These are phyloP conservation scores for Phenganax stokvisi DNA, from an alignment of 92 coral and sea anemone species.

Conservation along the genomic window DNA sequence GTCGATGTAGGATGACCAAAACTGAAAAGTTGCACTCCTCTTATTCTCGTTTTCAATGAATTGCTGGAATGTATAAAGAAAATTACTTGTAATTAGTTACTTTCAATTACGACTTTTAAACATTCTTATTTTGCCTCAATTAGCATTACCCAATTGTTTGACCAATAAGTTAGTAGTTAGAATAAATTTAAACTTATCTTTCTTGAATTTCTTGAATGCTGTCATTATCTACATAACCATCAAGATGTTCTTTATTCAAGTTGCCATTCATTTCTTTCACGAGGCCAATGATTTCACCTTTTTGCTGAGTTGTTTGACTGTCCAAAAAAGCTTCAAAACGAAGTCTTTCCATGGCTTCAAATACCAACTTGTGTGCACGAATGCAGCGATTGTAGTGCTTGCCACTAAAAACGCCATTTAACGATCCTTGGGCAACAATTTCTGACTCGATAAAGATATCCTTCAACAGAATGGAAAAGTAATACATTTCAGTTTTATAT, in stretches of 20 bases:
- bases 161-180: neutral
- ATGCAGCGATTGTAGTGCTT: conserved; percentile 5
- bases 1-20: conserved; percentile 25
- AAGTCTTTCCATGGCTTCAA: conserved; percentile 27
- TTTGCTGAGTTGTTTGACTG: neutral
- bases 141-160: too few species aligned
- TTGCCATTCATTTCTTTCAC: neutral
- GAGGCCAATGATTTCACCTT: neutral
- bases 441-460: conserved; percentile 11
- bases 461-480: neutral
- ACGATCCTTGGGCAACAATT: conserved; percentile 8
- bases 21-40: neutral
- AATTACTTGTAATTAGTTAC: too few species aligned
- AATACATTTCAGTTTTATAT: too few species aligned
- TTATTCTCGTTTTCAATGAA: too few species aligned
- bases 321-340: conserved; percentile 24
- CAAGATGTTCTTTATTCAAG: neutral
- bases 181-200: too few species aligned
- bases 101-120: too few species aligned
- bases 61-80: too few species aligned
- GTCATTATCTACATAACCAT: neutral
- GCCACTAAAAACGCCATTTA: neutral
- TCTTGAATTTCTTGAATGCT: too few species aligned
- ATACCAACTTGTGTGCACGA: conserved; percentile 1
- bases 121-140: too few species aligned